Conservation (phyloP, 1,140 invertebrate species). For the Euwallacea similis region DNA sequence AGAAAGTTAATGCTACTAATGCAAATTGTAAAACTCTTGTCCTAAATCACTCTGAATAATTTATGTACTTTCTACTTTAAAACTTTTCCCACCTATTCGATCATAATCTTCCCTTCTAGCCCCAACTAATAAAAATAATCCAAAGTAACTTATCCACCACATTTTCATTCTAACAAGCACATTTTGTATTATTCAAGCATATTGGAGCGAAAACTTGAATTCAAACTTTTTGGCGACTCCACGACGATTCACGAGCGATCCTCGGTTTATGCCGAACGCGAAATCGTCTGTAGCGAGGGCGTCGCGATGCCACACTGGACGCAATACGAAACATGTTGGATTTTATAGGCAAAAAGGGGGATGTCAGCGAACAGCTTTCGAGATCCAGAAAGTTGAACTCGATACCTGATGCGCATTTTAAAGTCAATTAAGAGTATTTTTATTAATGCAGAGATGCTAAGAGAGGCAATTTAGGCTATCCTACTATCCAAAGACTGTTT, state of each 20-base stretch:
- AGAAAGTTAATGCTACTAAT: no score
- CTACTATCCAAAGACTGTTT: no score
- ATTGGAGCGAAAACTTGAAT: not conserved
- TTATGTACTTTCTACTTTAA: not conserved
- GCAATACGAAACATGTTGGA: constrained; percentile 14
- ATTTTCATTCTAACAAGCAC: not conserved
- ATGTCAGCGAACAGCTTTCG: not conserved
- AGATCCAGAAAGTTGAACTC: not conserved
- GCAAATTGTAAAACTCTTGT: not conserved
- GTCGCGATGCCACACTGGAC: constrained; percentile 15
- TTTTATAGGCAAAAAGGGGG: constrained; percentile 8
- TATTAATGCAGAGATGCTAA: no score
- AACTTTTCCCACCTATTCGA: constrained; percentile 8
- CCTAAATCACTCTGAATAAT: not conserved
- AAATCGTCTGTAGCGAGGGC: not conserved
- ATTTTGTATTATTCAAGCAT: not conserved
- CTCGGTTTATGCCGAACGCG: no score
- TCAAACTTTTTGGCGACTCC: no score
- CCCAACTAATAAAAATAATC: constrained; percentile 9
- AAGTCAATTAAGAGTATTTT: no score
- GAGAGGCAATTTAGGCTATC: no score
- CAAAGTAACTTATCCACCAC: constrained; percentile 14
- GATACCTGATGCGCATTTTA: not conserved
- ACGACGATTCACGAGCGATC: no score
- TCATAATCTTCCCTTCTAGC: constrained; percentile 14